Evolutionary conservation across 1,140 invertebrate species (phyloP), one percentile per base, ranked within the genome.

Genomic region (Galendromus occidentalis): DNA sequence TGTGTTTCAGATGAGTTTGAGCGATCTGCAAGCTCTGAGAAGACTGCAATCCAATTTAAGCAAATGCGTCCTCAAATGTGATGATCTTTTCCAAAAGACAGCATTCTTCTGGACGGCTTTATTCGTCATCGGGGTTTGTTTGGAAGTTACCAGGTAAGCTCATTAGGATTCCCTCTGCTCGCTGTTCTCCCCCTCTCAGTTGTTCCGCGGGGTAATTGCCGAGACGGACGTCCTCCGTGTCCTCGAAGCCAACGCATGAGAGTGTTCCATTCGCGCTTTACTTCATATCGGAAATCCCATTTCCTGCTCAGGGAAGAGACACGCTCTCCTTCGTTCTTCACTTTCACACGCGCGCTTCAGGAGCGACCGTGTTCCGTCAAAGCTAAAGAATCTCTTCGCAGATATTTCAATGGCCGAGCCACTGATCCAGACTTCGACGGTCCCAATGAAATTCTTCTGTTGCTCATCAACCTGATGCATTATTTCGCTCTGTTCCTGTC

Each of bases 81-180:
- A 59, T 22, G 51, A 59, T 59, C 51, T 59, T 17, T 59, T 59
- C 22, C 51, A 59, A 25, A 59, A 59, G 25, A 59, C 22, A 9
- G 51, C 51, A 0, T 59, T 59, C 20, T 59, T 59, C 51, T 59
- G 51, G 51, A 59, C 51, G 14, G 51, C 25, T 33, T 22, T 59
- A 17, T 59, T 59, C 22, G 51, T 59, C 2, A 59, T 59, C 33
- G 51, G 51, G 1, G 51, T 59, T 22, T 59, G 51, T 25, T 22
- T 59, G 25, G 51, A 59, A 25, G 51, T 59, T 2, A 59, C 51
- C 51, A 59, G 51, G 51, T 59, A 29, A 25, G 25, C 22, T 59
- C 20, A 14, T 4, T 14, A 17, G n/a, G 9, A 2, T 59, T 22
- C 25, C 18, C n/a, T 44, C 42, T 44, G 42, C 42, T 44, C n/a